These are phyloP conservation scores for Oryzias javanicus DNA, from an alignment of 2,113 vertebrate species.

Conservation along the genomic window DNA sequence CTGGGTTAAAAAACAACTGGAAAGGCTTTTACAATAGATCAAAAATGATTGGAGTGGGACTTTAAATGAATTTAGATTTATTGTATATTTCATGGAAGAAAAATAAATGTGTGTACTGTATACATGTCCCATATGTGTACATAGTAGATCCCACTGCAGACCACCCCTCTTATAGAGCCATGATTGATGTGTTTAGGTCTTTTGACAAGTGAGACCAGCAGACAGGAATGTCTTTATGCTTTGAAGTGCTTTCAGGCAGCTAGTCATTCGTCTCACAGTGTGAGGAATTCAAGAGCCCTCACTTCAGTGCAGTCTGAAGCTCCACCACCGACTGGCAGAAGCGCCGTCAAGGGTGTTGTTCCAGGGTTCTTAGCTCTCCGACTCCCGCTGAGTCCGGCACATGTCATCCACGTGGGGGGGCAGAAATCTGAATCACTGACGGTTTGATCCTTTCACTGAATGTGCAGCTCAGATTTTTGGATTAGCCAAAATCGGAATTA, in stretches of 20 bases:
- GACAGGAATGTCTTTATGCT: constrained; percentile 51
- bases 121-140: not conserved
- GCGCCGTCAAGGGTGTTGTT: constrained; percentile 45
- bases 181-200: constrained; percentile 47
- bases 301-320: constrained; percentile 38
- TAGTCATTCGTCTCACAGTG: constrained; percentile 25
- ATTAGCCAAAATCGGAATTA: constrained; percentile 2
- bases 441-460: constrained; percentile 9
- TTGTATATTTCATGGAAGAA: too few species aligned
- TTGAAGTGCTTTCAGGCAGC: constrained; percentile 41
- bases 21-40: too few species aligned
- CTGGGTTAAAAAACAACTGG: too few species aligned
- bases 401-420: constrained; percentile 16
- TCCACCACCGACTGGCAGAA: constrained; percentile 30
- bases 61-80: too few species aligned
- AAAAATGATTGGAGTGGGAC: too few species aligned
- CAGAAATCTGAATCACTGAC: constrained; percentile 13
- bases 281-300: constrained; percentile 50
- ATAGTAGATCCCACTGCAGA: constrained; percentile 36
- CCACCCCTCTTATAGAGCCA: constrained; percentile 33
- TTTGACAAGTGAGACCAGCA: constrained; percentile 55
- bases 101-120: too few species aligned
- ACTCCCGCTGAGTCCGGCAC: constrained; percentile 41
- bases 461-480: constrained; percentile 7
- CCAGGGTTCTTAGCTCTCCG: constrained; percentile 35